phyloP scores from a whole-genome alignment of 2,888 invertebrate genomes.

The Cephus spinipes region DNA sequence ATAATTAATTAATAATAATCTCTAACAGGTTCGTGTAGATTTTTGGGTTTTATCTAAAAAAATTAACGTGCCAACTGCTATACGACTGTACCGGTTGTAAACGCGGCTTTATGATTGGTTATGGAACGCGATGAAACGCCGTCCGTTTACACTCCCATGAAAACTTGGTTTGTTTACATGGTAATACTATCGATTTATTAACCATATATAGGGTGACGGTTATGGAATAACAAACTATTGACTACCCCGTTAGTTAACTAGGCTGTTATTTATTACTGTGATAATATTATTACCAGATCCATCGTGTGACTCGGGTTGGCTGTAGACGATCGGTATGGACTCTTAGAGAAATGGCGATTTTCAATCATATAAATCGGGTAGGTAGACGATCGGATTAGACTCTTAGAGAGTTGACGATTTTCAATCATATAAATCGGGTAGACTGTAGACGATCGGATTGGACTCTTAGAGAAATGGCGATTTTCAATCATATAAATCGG shows the following conservation, averaged over 20 bases:
- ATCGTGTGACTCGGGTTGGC: neutral
- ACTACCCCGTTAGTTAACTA: neutral
- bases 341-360: slow-evolving; percentile 4
- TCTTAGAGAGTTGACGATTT: slow-evolving; percentile 7
- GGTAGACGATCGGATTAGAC: slow-evolving; percentile 16
- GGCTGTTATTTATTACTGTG: neutral
- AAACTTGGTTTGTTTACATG: neutral
- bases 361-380: too few species aligned
- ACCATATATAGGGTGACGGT: neutral
- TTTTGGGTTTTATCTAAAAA: neutral
- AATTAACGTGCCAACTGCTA: too few species aligned
- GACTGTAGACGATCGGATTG: slow-evolving; percentile 11
- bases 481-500: neutral
- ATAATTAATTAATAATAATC: neutral
- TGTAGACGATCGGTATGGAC: slow-evolving; percentile 15
- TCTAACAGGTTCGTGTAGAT: neutral
- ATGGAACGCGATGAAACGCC: neutral
- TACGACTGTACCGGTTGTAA: neutral
- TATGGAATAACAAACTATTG: neutral
- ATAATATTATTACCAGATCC: neutral
- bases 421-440: too few species aligned
- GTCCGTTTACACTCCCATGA: neutral
- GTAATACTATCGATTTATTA: slow-evolving; percentile 6
- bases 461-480: neutral
- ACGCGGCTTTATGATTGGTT: neutral